Percentiles rank a stretch among this genome's conserved stretches.
These are phyloP conservation scores for Condylura cristata DNA, from an alignment of 2,113 vertebrate species.

Conservation along the genomic window DNA sequence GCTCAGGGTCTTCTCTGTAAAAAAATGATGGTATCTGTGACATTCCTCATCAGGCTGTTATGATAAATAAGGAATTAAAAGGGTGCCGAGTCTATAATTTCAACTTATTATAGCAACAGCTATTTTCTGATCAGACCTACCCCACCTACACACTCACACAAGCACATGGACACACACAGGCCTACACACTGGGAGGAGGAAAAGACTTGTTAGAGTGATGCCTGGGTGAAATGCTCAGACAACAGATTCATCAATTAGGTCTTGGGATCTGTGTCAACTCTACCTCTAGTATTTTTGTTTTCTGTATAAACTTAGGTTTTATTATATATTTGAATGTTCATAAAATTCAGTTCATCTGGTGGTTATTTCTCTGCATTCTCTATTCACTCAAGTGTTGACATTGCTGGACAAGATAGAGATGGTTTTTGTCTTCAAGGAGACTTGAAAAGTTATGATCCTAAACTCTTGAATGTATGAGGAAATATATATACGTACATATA, in stretches of 20 bases:
- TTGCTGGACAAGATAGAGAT: background rate
- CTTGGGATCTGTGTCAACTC: background rate
- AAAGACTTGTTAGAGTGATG: background rate
- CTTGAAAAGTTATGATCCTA: background rate
- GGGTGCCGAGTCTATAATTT: background rate
- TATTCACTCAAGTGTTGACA: background rate
- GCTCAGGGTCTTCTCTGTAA: conserved; percentile 7
- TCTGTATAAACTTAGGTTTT: background rate
- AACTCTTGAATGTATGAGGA: background rate
- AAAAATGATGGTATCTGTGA: background rate
- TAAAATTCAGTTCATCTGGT: background rate
- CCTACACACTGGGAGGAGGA: background rate
- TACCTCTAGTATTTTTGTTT: conserved; percentile 12
- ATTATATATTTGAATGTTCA: background rate
- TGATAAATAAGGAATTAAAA: conserved; percentile 53
- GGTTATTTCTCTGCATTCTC: background rate
- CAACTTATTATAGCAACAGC: background rate
- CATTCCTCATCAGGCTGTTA: conserved; percentile 27
- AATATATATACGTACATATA: background rate
- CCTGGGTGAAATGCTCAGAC: background rate
- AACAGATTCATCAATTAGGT: background rate
- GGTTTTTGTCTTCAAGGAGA: background rate
- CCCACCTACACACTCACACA: background rate
- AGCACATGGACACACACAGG: background rate
- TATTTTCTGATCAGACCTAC: background rate